Percentiles rank a stretch among this genome's conserved stretches.
Evolutionary conservation across 2,797 vertebrate species (phyloP).

Genomic region (Diplodus puntazzo): DNA sequence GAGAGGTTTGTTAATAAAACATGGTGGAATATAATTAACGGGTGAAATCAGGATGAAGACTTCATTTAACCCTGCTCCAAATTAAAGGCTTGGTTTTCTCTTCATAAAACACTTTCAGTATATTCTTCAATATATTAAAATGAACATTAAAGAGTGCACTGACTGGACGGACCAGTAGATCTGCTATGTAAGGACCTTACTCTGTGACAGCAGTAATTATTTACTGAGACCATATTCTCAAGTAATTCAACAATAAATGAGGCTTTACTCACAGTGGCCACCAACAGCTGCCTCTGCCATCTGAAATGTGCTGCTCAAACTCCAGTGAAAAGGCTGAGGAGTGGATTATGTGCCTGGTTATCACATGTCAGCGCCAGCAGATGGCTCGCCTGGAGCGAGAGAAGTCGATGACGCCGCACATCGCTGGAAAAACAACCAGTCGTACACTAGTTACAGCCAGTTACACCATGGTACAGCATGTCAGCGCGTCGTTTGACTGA

Average conservation of each 20-base stretch:
- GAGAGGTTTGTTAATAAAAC: neutral
- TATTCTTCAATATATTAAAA: neutral
- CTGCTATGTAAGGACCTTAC: neutral
- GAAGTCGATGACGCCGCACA: constrained; percentile 51
- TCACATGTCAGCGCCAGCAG: constrained; percentile 69
- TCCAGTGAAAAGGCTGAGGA: constrained; percentile 32
- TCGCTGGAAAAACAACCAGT: constrained; percentile 46
- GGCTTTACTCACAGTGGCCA: neutral
- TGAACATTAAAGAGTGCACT: neutral
- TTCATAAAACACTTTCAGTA: neutral
- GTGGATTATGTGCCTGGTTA: constrained; percentile 66
- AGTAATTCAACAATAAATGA: constrained; percentile 1
- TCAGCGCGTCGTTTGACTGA: constrained; percentile 28
- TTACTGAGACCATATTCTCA: neutral
- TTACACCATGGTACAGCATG: constrained; percentile 37
- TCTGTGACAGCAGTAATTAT: neutral
- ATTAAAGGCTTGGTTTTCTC: neutral
- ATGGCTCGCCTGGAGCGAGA: constrained; percentile 69
- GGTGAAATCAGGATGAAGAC: neutral
- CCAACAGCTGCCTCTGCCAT: constrained; percentile 31
- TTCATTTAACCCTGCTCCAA: too few species aligned
- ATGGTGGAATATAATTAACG: neutral
- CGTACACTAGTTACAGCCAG: constrained; percentile 55
- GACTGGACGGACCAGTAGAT: neutral
- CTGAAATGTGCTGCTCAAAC: constrained; percentile 38